phyloP scores from a whole-genome alignment of 2,888 invertebrate species.

The Drosophila fungiperda region DNA sequence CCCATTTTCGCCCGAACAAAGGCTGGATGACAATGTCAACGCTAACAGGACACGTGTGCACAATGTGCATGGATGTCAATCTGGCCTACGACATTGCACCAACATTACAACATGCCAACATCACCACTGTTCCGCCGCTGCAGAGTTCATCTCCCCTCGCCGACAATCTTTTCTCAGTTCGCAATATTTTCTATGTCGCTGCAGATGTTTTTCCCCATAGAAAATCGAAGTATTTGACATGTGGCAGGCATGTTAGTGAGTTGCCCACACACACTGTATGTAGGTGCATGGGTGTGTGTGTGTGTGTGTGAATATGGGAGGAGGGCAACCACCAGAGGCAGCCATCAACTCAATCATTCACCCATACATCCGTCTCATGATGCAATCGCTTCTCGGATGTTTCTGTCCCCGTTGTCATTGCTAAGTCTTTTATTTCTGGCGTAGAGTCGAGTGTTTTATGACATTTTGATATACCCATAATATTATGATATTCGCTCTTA shows the following conservation, averaged over 20 bases:
- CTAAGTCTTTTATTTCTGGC: neutral
- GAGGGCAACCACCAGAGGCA: conserved; percentile 10
- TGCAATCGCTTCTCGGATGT: conserved; percentile 16
- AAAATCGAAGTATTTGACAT: conserved; percentile 75
- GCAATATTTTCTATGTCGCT: conserved; percentile 16
- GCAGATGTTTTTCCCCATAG: conserved; percentile 18
- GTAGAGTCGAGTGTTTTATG: neutral
- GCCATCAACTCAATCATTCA: conserved; percentile 34
- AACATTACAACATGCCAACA: conserved; percentile 17
- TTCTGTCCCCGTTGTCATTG: conserved; percentile 3
- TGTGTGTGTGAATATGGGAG: conserved; percentile 4
- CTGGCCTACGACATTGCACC: conserved; percentile 31
- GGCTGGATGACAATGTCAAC: conserved; percentile 28
- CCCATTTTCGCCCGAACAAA: conserved; percentile 7
- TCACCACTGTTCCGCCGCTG: too few species aligned
- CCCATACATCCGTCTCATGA: conserved; percentile 21
- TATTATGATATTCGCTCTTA: neutral
- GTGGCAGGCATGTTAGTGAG: conserved; percentile 61
- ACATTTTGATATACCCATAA: conserved; percentile 1
- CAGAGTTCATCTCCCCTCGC: neutral
- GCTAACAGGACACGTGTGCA: conserved; percentile 5
- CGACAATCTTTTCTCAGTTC: neutral
- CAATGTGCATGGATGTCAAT: conserved; percentile 40
- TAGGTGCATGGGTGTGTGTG: neutral
- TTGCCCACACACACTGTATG: conserved; percentile 20